These are phyloP conservation scores for Pelagia noctiluca DNA, from an alignment of 30 jellyfish, hydroid and myxozoan species.

Conservation along the genomic window DNA sequence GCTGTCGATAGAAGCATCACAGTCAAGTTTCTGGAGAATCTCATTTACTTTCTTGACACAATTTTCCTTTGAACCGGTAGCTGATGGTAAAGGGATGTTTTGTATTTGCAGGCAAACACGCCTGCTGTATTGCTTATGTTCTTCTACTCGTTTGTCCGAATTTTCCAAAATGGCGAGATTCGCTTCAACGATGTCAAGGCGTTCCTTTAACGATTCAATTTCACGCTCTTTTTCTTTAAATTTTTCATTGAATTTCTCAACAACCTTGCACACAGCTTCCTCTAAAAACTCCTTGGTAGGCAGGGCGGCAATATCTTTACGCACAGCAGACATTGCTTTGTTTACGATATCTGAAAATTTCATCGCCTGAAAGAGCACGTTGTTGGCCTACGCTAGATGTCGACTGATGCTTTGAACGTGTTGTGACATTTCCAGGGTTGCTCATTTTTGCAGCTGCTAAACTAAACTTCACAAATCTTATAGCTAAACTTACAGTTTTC, in stretches of 20 bases:
- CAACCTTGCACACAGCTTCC: constrained; percentile 1
- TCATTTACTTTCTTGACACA: constrained; percentile 8
- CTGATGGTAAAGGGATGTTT: not conserved
- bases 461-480: not conserved
- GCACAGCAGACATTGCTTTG: constrained; percentile 18
- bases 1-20: not conserved
- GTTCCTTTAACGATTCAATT: constrained; percentile 9
- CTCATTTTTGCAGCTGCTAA: constrained; percentile 3
- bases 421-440: constrained; percentile 5
- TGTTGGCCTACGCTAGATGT: constrained; percentile 27
- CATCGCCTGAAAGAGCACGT: constrained; percentile 4
- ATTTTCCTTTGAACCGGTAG: constrained; percentile 13
- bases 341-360: constrained; percentile 11
- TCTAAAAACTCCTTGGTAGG: constrained; percentile 17
- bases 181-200: constrained; percentile 14
- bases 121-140: constrained; percentile 24
- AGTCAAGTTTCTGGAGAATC: constrained; percentile 5
- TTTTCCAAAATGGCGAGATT: constrained; percentile 24
- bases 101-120: constrained; percentile 14
- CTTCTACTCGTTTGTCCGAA: constrained; percentile 1
- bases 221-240: constrained; percentile 9
- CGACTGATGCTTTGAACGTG: constrained; percentile 16
- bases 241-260: not conserved
- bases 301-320: constrained; percentile 14
- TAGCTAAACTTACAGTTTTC: not conserved